Percentiles rank a stretch among this genome's conserved stretches.
phyloP scores from a whole-genome alignment of 1,140 invertebrate genomes.

The Callitettix versicolor region DNA sequence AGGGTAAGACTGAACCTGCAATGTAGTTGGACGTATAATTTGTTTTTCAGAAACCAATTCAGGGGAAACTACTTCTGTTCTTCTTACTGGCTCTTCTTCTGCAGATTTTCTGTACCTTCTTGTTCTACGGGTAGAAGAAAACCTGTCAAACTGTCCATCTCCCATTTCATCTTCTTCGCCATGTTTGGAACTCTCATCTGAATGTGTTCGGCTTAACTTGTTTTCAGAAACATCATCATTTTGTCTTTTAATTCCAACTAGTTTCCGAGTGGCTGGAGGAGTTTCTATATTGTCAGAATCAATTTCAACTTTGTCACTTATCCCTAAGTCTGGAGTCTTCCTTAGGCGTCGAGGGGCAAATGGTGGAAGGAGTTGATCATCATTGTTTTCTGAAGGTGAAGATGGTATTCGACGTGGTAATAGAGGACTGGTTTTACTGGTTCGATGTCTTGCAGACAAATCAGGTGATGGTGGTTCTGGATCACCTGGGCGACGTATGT shows the following conservation, averaged over 20 bases:
- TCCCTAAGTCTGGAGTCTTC: constrained; percentile 32
- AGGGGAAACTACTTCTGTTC: constrained; percentile 32
- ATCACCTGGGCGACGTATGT: constrained; percentile 43
- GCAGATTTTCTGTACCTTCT: constrained; percentile 63
- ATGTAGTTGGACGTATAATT: constrained; percentile 38
- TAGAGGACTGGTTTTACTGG: constrained; percentile 22
- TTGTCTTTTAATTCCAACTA: constrained; percentile 38
- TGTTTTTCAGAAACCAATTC: constrained; percentile 42
- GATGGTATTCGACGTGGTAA: constrained; percentile 16
- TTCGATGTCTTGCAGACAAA: constrained; percentile 20
- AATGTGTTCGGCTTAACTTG: constrained; percentile 5
- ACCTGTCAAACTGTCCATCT: constrained; percentile 70
- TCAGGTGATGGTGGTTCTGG: neutral
- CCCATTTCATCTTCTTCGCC: constrained; percentile 27
- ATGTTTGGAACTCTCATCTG: constrained; percentile 3
- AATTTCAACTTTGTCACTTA: constrained; percentile 66
- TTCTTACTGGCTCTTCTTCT: constrained; percentile 39
- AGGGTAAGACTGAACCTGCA: constrained; percentile 34
- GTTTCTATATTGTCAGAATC: constrained; percentile 87
- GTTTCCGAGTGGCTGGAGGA: constrained; percentile 62
- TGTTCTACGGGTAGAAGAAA: constrained; percentile 67
- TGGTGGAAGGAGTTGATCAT: constrained; percentile 29
- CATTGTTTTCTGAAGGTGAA: constrained; percentile 20
- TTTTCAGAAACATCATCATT: constrained; percentile 8
- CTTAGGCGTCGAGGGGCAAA: constrained; percentile 29